Conservation (phyloP, 2,113 vertebrate species). For the Todiramphus saurophagus region DNA sequence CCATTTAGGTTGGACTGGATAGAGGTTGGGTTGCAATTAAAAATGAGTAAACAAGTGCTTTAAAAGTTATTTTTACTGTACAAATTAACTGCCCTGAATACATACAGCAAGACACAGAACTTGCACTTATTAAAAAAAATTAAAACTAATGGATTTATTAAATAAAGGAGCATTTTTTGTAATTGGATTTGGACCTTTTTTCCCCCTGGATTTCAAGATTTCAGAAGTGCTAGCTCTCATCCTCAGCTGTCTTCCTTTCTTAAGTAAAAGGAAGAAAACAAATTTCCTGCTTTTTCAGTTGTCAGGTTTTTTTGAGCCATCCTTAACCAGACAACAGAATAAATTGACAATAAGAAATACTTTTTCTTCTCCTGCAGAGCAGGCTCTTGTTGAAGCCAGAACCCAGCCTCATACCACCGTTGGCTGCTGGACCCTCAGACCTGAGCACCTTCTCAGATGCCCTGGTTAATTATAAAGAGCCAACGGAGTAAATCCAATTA, state of each 20-base stretch:
- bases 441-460: neutral
- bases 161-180: neutral
- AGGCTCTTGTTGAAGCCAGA: neutral
- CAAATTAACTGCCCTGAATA: neutral
- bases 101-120: neutral
- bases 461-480: neutral
- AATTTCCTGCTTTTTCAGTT: neutral
- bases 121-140: neutral
- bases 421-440: neutral
- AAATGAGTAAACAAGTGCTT: neutral
- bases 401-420: accelerated
- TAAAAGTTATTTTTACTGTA: neutral
- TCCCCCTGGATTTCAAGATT: neutral
- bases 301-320: neutral
- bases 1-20: neutral
- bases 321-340: neutral
- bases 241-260: neutral
- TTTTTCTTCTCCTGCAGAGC: neutral
- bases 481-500: neutral
- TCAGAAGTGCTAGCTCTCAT: neutral
- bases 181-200: neutral
- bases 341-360: neutral
- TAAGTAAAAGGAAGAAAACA: neutral
- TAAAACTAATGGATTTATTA: neutral
- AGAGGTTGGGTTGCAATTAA: neutral